Conservation (phyloP, 1,140 invertebrate genomes). For the Macrotrachela quadricornifera region DNA sequence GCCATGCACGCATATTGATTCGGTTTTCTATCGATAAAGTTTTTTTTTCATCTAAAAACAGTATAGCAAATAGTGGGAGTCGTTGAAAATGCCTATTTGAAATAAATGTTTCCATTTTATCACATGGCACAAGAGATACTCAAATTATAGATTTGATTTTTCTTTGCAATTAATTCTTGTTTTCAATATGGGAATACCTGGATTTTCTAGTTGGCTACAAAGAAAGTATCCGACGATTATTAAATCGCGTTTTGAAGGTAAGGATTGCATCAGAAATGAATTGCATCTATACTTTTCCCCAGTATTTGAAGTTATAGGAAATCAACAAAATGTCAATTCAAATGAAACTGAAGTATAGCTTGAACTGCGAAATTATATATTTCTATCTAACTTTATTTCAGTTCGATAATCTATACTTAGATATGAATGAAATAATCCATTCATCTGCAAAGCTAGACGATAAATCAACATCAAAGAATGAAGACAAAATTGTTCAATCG, state of each 20-base stretch:
- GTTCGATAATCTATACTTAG: conserved; percentile 94
- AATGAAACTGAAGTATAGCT: conserved; percentile 41
- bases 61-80: too few species aligned
- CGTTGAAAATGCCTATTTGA: too few species aligned
- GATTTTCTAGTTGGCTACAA: conserved; percentile 93
- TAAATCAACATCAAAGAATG: conserved; percentile 81
- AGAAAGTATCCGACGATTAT: conserved; percentile 91
- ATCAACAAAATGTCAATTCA: conserved; percentile 62
- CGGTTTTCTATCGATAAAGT: too few species aligned
- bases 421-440: conserved; percentile 99
- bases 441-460: conserved; percentile 98
- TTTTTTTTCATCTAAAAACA: too few species aligned
- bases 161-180: too few species aligned
- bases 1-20: too few species aligned
- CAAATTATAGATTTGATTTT: too few species aligned
- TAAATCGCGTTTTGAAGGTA: conserved; percentile 76
- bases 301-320: neutral
- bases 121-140: too few species aligned
- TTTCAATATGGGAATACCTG: conserved; percentile 78
- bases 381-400: too few species aligned
- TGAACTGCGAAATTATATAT: too few species aligned
- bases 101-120: too few species aligned
- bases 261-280: conserved; percentile 14
- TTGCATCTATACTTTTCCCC: neutral
- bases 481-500: conserved; percentile 98